Base-by-base conservation (phyloP, 2,888 invertebrate species). In the Pollenia labialis region DNA sequence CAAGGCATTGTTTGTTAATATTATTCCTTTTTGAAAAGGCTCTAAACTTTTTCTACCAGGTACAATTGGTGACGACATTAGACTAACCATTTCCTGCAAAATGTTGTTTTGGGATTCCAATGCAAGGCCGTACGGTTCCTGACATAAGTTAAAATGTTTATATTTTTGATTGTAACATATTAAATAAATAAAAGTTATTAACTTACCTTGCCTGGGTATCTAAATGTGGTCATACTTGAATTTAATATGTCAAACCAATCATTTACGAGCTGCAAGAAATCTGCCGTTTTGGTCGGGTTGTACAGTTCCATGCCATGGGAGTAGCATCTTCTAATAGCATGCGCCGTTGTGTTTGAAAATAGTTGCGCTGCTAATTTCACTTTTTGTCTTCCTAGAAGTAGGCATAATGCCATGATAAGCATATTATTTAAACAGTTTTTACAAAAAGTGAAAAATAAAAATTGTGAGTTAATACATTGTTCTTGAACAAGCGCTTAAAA, bases 161-260 rank as follows among this genome's bases (percentile, higher is more conserved):
- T 23, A 23, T 23, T 23, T 23, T 23, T 23, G 23, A 23, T 23
- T 23, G 3, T 23, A 23, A 23, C 23, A 23, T 23, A 23, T 23
- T 42, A 8, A 71, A 54, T 12, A 18, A n/a, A n/a, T n/a, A n/a
- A n/a, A n/a, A 72, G 14, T 23, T 23, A 14, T 14, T 8, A 32
- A 58, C 6, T 18, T 44, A 75, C 75, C 44, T 69, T 81, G 46
- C n/a, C n/a, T n/a, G n/a, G n/a, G n/a, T n/a, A n/a, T n/a, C n/a
- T n/a, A n/a, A n/a, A n/a, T n/a, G n/a, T 52, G 11, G n/a, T 14
- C 4, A 79, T 11, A 4, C 16, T 84, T 7, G 88, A 82, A 77
- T 85, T 88, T 9, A 87, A 68, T 6, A 87, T 40, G 18, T 88
- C 75, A 64, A 88, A 88, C 89, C 89, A 89, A 56, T 89, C 87